Base-by-base conservation (phyloP, 2,113 vertebrate species). In the Chaetura pelagica region DNA sequence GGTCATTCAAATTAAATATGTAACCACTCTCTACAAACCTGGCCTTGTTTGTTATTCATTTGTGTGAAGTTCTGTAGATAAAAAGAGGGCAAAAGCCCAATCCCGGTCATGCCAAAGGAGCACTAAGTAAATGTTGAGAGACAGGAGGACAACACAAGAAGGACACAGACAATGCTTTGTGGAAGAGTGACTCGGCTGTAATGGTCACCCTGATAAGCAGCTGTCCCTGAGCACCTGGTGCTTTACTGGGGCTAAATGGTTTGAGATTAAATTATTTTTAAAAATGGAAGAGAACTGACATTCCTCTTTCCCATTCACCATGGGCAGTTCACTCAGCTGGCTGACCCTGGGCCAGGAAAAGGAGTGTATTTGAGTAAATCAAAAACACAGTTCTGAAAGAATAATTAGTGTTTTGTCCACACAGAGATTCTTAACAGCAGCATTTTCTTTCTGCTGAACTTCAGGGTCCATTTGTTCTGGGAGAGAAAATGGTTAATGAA, bases 71-170 rank as follows among this genome's bases (percentile, higher is more conserved):
- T 6, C 12, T 46, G 42, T 8, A 32, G 54, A 67, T 8, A 32
- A 48, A 67, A 77, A 44, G 30, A 17, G 17, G 17, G 23, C 20
- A 57, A 30, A 87, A 16, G 3, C 20, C 27, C 12, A 0, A 0
- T 17, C 35, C 27, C 1, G 0, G 2, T 9, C 0, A 0, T 21
- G 24, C 15, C 15, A 6, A 18, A 32, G 2, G 4, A 9, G 12
- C 14, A 0, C 11, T 34, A 16, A 24, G 29, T 29, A 35, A 62
- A 52, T 9, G 22, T n/a, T 49, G 59, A 0, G 1, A 61, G 17
- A 20, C 9, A 6, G 0, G 5, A 55, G 35, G 30, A n/a, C 0
- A 2, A 26, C 24, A 10, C 9, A 4, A 34, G 32, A 44, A 67
- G 17, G 30, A n/a, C 22, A 18, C 5, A 3, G 12, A 12, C 1